Evolutionary conservation across 64 coral and sea anemone species (phyloP), one percentile per base, ranked within the genome.

Genomic region (Orbicella faveolata): DNA sequence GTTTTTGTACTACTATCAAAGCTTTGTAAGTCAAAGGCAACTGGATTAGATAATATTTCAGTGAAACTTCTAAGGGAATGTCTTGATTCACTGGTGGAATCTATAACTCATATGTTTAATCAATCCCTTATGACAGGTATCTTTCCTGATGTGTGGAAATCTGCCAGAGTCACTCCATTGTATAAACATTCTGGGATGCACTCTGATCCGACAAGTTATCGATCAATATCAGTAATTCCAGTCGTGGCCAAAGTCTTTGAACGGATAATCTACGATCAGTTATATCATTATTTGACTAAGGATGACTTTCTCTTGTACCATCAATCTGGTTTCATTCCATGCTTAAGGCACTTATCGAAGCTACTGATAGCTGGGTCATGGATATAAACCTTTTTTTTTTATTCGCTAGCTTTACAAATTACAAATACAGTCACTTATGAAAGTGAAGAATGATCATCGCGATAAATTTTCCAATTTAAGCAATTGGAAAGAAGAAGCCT

Each of bases 221-320:
- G 82, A 6, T 61, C 82, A 61, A 85, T 85, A 77, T 90, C 75
- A 21, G 51, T 89, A 64, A 79, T 89, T 19, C 76, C 88, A 51
- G 69, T 36, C 21, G 69, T 80, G 64, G 75, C 88, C 6, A 80
- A 89, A 68, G 55, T 89, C 5, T 72, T 89, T 80, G 76, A 79
- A 68, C 52, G 52, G 52, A 53, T 53, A 53, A 53, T 53, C 10
- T 53, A 53, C 52, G 52, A 53, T 53, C 52, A 53, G 10, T 10
- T 53, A 6, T 53, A 53, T 53, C 52, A 53, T 53, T 53, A 53
- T 53, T 53, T 53, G 10, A 53, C 52, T 6, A 53, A 53, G 10
- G 10, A 53, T 10, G 10, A 53, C 52, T 53, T 53, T 53, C 52
- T 53, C 52, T 53, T 10, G 52, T 53, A 10, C 10, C 52, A 53